These are phyloP conservation scores for Pangasius macronema DNA, from an alignment of 2,797 vertebrate species.

Conservation along the genomic window DNA sequence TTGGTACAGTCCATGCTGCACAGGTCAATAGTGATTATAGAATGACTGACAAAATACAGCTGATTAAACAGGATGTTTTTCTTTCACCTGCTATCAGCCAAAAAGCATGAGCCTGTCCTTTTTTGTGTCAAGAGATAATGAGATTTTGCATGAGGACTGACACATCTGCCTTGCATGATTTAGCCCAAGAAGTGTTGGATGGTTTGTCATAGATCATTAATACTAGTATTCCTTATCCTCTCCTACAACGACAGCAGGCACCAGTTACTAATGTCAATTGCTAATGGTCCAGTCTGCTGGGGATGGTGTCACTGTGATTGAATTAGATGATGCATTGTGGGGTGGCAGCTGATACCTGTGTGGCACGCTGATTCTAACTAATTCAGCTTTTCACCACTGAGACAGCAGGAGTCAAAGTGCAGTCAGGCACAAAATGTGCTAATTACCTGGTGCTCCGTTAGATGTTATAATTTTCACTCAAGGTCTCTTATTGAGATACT, in stretches of 20 bases:
- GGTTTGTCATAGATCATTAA: background rate
- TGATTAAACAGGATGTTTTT: slow-evolving; percentile 26
- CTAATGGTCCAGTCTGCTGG: slow-evolving; percentile 3
- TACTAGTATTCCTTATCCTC: background rate
- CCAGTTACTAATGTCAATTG: slow-evolving; percentile 23
- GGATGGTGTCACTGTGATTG: slow-evolving; percentile 67
- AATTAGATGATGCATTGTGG: slow-evolving; percentile 72
- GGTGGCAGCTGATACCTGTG: slow-evolving; percentile 70
- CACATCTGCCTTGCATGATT: background rate
- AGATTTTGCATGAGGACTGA: background rate
- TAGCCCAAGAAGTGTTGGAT: background rate
- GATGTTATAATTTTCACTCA: background rate
- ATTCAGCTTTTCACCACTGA: slow-evolving; percentile 59
- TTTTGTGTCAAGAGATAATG: background rate
- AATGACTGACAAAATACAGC: background rate
- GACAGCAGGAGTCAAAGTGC: slow-evolving; percentile 52
- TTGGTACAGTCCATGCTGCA: background rate
- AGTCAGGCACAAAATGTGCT: slow-evolving; percentile 47
- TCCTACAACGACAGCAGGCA: background rate
- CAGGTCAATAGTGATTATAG: slow-evolving; percentile 13
- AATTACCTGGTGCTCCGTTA: slow-evolving; percentile 32
- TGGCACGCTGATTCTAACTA: slow-evolving; percentile 65
- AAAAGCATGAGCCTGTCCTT: background rate
- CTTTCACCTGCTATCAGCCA: slow-evolving; percentile 2
- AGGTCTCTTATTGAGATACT: background rate